These are phyloP conservation scores for Labrus mixtus DNA, from an alignment of 2,113 vertebrate genomes.

Conservation along the genomic window DNA sequence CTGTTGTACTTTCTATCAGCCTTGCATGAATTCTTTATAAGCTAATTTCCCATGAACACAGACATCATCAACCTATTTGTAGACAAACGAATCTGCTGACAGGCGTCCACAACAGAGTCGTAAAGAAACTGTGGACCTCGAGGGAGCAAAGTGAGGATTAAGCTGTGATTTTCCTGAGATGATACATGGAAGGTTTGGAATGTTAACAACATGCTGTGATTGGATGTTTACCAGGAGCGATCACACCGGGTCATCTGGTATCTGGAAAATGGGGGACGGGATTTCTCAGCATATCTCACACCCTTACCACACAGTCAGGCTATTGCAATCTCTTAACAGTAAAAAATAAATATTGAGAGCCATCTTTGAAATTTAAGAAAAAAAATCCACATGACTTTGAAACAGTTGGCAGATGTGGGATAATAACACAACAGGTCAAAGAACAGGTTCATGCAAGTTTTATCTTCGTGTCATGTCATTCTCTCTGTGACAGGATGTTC, in stretches of 20 bases:
- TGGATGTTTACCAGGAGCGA: conserved; percentile 57
- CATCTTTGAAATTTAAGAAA: too few species aligned
- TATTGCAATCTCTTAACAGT: conserved; percentile 9
- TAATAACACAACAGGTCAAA: too few species aligned
- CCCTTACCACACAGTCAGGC: conserved; percentile 23
- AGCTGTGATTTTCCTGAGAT: conserved; percentile 30
- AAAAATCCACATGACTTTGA: too few species aligned
- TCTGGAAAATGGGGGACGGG: conserved; percentile 29
- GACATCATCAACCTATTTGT: conserved; percentile 46
- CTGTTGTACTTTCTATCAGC: conserved; percentile 53
- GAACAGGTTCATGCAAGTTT: not conserved
- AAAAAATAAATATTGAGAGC: too few species aligned
- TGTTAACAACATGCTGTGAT: conserved; percentile 19
- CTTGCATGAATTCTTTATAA: conserved; percentile 35
- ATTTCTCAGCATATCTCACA: conserved; percentile 48
- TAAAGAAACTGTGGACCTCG: conserved; percentile 29
- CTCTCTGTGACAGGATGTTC: conserved; percentile 47
- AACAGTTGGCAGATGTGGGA: too few species aligned
- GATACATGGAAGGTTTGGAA: conserved; percentile 61
- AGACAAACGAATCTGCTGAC: conserved; percentile 56
- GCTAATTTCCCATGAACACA: not conserved
- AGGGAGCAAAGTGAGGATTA: conserved; percentile 11
- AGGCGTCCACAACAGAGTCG: conserved; percentile 25
- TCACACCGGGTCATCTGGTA: conserved; percentile 28
- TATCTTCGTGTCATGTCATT: conserved; percentile 60